These are phyloP conservation scores for Diplosoma virens DNA, from an alignment of 23 tunicate species.

Conservation along the genomic window DNA sequence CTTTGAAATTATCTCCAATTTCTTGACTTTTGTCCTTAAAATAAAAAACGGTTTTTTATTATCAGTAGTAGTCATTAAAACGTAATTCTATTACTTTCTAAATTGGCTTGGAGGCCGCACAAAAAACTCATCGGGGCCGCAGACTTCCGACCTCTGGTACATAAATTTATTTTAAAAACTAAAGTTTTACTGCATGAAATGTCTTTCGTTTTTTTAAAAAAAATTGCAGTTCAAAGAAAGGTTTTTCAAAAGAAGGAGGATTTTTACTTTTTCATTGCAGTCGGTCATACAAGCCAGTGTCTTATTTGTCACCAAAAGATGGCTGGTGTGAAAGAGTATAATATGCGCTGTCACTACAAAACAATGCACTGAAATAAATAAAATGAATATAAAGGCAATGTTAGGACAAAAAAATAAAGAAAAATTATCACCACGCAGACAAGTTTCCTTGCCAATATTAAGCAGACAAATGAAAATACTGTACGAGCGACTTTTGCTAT, in stretches of 20 bases:
- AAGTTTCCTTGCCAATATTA: not conserved
- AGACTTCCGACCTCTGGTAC: too few species aligned
- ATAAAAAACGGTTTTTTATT: too few species aligned
- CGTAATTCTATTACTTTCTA: too few species aligned
- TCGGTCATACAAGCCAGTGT: constrained; percentile 29
- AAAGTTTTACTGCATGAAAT: not conserved
- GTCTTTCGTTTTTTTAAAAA: not conserved
- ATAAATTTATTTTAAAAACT: too few species aligned
- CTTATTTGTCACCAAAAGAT: constrained; percentile 35
- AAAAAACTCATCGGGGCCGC: too few species aligned
- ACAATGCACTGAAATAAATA: constrained; percentile 39
- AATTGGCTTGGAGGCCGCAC: too few species aligned
- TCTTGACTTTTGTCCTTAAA: too few species aligned
- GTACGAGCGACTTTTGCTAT: constrained; percentile 35
- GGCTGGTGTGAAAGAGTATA: constrained; percentile 34
- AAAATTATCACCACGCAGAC: not conserved
- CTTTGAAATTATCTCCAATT: too few species aligned
- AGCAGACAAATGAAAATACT: constrained; percentile 1
- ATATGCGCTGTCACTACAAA: constrained; percentile 37
- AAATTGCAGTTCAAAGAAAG: not conserved
- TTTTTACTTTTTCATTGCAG: constrained; percentile 27
- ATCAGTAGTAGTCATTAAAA: too few species aligned
- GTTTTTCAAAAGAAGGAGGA: constrained; percentile 12
- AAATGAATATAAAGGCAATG: constrained; percentile 26
- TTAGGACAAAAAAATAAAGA: constrained; percentile 27